A percentile compares a stretch with the other conserved stretches of the same genome.
phyloP scores from a whole-genome alignment of 2,797 vertebrate species.

The Clarias platycephalus region DNA sequence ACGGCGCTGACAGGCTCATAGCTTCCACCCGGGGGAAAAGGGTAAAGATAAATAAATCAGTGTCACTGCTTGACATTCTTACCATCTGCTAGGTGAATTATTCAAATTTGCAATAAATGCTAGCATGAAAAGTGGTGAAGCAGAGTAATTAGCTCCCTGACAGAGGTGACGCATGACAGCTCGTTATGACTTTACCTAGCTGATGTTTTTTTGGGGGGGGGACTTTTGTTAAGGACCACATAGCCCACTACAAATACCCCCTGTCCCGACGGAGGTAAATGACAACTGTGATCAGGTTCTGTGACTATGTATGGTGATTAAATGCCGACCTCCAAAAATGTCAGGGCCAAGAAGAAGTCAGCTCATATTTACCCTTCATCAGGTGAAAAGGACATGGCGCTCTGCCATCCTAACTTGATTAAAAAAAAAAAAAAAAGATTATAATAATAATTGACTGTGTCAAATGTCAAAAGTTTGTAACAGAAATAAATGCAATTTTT shows the following conservation, averaged over 20 bases:
- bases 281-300: constrained; percentile 67
- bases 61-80: constrained; percentile 82
- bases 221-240: constrained; percentile 35
- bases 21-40: constrained; percentile 70
- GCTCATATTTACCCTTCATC: constrained; percentile 47
- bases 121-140: constrained; percentile 77
- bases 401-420: constrained; percentile 45
- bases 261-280: constrained; percentile 61
- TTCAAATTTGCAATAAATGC: constrained; percentile 85
- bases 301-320: constrained; percentile 65
- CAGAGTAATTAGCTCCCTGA: constrained; percentile 80
- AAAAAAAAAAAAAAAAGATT: background rate
- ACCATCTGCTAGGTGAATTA: constrained; percentile 85
- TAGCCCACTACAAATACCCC: constrained; percentile 6
- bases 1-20: constrained; percentile 72
- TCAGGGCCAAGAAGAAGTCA: constrained; percentile 35
- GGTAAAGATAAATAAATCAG: constrained; percentile 81
- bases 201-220: constrained; percentile 45
- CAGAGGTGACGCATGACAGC: constrained; percentile 76
- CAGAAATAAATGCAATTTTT: background rate
- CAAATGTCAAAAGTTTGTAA: background rate
- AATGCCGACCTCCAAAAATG: constrained; percentile 72
- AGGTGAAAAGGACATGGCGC: constrained; percentile 41
- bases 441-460: constrained; percentile 23
- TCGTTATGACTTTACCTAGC: constrained; percentile 66